Percentiles rank a stretch among this genome's conserved stretches.
Evolutionary conservation across 2,113 vertebrate species (phyloP).

Genomic region (Anolis sagrei): DNA sequence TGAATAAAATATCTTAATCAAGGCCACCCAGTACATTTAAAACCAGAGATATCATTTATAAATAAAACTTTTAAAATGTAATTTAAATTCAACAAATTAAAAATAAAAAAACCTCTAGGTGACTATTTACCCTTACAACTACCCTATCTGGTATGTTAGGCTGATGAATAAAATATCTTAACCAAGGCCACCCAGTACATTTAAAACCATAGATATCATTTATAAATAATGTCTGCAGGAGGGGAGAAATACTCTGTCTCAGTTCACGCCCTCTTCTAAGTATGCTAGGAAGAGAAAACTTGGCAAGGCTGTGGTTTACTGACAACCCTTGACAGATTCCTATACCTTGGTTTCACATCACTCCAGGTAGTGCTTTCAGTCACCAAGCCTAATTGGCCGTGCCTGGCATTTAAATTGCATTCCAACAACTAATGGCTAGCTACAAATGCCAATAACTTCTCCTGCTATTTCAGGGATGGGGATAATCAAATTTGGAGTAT

Average conservation of each 20-base stretch:
- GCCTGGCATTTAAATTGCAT: slow-evolving; percentile 29
- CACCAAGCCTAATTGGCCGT: slow-evolving; percentile 22
- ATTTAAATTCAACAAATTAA: no score
- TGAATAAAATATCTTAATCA: background rate
- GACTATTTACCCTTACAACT: background rate
- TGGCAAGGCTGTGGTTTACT: background rate
- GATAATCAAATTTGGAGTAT: background rate
- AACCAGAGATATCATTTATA: background rate
- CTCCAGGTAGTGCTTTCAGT: slow-evolving; percentile 15
- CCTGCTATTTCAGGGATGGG: slow-evolving; percentile 21
- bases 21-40: background rate
- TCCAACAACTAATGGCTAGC: slow-evolving; percentile 23
- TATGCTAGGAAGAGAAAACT: slow-evolving; percentile 14
- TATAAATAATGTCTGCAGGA: background rate
- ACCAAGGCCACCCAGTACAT: background rate
- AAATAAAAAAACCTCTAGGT: background rate
- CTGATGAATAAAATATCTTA: background rate
- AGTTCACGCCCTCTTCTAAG: slow-evolving; percentile 9
- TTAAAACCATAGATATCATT: background rate
- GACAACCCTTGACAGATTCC: slow-evolving; percentile 6
- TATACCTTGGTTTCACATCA: slow-evolving; percentile 23
- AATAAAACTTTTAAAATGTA: no score
- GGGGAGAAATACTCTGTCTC: background rate
- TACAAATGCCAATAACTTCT: slow-evolving; percentile 26
- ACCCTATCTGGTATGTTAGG: background rate